Evolutionary conservation across 1,140 invertebrate species (phyloP).

Genomic region (Cephus cinctus): DNA sequence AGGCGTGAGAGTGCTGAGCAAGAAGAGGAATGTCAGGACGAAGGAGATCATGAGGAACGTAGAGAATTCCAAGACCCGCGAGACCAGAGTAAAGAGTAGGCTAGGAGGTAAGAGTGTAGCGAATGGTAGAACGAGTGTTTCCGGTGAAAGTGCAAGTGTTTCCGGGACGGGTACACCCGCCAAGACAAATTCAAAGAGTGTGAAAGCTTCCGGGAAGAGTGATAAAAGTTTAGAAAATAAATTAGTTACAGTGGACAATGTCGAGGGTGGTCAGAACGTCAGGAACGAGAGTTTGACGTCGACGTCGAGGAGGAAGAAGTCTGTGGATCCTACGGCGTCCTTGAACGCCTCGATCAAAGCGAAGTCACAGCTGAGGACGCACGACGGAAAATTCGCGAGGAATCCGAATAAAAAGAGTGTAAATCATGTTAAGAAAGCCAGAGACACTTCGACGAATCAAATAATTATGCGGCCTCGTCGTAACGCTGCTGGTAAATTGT

Average conservation of each 20-base stretch:
- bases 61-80: conserved; percentile 3
- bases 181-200: too few species aligned
- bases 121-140: too few species aligned
- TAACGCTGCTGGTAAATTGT: conserved; percentile 3
- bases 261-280: too few species aligned
- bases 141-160: too few species aligned
- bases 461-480: conserved; percentile 14
- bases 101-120: too few species aligned
- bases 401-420: conserved; percentile 28
- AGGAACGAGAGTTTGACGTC: too few species aligned
- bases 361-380: conserved; percentile 35
- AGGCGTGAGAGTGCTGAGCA: conserved; percentile 33
- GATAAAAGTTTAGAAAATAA: too few species aligned
- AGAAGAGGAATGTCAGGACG: conserved; percentile 37
- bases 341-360: conserved; percentile 40
- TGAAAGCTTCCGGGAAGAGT: too few species aligned
- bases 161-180: too few species aligned
- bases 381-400: conserved; percentile 46
- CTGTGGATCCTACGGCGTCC: conserved; percentile 25
- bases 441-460: conserved; percentile 4
- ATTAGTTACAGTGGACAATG: too few species aligned
- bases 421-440: too few species aligned
- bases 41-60: conserved; percentile 15
- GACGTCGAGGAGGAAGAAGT: conserved; percentile 22
- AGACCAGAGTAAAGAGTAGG: too few species aligned